These are phyloP conservation scores for Eonycteris spelaea DNA, from an alignment of 2,113 vertebrate genomes.

Conservation along the genomic window DNA sequence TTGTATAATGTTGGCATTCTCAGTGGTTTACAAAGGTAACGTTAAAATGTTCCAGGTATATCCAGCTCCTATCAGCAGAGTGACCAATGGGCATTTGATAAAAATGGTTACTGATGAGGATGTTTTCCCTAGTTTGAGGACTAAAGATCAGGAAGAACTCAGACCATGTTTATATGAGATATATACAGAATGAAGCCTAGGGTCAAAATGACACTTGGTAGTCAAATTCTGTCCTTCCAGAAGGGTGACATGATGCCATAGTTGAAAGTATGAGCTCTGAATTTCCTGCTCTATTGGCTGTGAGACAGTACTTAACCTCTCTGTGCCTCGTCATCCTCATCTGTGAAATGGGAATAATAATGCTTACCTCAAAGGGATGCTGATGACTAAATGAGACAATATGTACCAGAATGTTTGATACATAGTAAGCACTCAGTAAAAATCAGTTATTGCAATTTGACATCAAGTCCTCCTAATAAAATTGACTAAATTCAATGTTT, in stretches of 20 bases:
- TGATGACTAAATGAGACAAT: not conserved
- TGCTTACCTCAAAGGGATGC: not conserved
- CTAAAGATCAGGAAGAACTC: not conserved
- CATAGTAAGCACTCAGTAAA: not conserved
- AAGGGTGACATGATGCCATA: not conserved
- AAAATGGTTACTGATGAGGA: not conserved
- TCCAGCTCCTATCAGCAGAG: not conserved
- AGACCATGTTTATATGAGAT: not conserved
- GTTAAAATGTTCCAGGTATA: fast-evolving
- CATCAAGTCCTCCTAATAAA: not conserved
- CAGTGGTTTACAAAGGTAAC: not conserved
- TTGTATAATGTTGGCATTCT: not conserved
- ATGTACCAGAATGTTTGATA: not conserved
- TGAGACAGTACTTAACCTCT: not conserved
- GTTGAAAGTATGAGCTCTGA: not conserved
- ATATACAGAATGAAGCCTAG: not conserved
- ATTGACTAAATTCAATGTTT: not conserved
- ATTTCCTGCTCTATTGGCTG: not conserved
- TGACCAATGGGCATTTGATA: not conserved
- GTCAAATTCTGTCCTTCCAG: not conserved
- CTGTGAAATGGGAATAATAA: not conserved
- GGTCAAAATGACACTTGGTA: not conserved
- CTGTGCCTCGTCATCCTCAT: not conserved
- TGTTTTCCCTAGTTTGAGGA: not conserved
- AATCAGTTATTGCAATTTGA: not conserved